Evolutionary conservation across 2,888 invertebrate genomes (phyloP), one percentile per base, ranked within the genome.

Genomic region (Drosophila crucigera): DNA sequence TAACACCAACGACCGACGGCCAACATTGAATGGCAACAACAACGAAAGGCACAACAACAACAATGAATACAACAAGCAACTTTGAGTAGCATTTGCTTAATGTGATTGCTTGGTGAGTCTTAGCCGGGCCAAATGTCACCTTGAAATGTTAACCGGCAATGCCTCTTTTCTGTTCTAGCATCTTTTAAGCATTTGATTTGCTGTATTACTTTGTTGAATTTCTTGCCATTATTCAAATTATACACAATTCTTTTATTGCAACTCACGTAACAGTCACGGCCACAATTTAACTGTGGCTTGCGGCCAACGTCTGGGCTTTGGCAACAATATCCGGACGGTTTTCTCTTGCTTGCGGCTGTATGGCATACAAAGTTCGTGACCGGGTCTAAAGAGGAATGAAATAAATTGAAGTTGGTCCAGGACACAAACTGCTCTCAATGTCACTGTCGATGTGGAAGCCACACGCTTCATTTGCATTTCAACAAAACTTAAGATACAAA

Each of bases 61-160:
- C n/a, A 33, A 35, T 9, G 28, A 50, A 10, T 10, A 39, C 37
- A 39, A 54, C 37, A 35, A 41, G 14, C 49, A n/a, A 43, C 33
- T 55, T 31, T 28, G 33, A 75, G 66, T 61, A 65, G 74, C 72
- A 72, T 65, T 72, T 64, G 61, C 80, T 73, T 81, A 81, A 85
- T 81, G 81, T 81, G 82, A 85, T 81, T 89, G 76, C 86, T 60
- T 66, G 54, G 43, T 60, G 28, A 28, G 47, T 47, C 53, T 64
- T 54, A 41, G 63, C 50, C 28, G 19, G 53, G 49, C 19, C 33
- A 74, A 67, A 73, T 85, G 85, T 84, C 84, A 84, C 84, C 84
- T 89, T 89, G 81, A 77, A 68, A 59, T 58, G 63, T 54, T 68
- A 68, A 68, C 66, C 68, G 61, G 56, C 76, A 55, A 43, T 52